Evolutionary conservation across 2,888 invertebrate species (phyloP), one percentile per base, ranked within the genome.

Genomic region (Sesia apiformis): DNA sequence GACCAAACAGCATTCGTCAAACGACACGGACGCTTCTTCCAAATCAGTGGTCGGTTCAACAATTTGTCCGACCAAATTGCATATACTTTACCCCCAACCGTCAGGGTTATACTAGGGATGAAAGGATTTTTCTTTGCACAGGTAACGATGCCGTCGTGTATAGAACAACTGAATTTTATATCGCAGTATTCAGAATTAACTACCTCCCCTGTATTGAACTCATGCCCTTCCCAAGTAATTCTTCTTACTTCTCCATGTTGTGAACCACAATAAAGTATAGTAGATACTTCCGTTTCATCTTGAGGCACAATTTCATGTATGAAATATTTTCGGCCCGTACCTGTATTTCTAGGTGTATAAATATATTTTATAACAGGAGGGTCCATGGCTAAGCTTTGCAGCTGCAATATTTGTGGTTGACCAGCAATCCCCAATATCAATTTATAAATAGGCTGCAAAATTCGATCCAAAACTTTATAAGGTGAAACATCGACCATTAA

Each of bases 1-100:
- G 95, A 95, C 96, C 96, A 97, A 43, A 88, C 82, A 0, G 93
- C 92, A 8, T 91, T 90, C 0, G 94, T 93, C 59, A 94, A 86
- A 55, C 85, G 79, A 56, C 81, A 81, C 3, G 89, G 81, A 7
- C 91, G 86, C 62, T 91, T 92, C 54, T 94, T 92, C 94, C 94
- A 94, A 54, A 93, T 74, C 4, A 95, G 70, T 0, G 95, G 94
- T 38, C 90, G 81, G 56, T 88, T 88, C 39, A 75, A 71, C 42
- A 93, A 89, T 57, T 92, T 91, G 55, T 94, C 93, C 60, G 91
- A 92, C 96, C 96, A 96, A 55, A 96, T 76, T 0, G 94, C 93
- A 70, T 95, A 92, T 55, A 93, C 90, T 75, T 91, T 93, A 4
- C 95, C 94, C 0, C 96, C 96, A 4, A 95, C 91, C 3, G 95